These are phyloP conservation scores for Galaxias olidus DNA, from an alignment of 2,797 vertebrate species.

Conservation along the genomic window DNA sequence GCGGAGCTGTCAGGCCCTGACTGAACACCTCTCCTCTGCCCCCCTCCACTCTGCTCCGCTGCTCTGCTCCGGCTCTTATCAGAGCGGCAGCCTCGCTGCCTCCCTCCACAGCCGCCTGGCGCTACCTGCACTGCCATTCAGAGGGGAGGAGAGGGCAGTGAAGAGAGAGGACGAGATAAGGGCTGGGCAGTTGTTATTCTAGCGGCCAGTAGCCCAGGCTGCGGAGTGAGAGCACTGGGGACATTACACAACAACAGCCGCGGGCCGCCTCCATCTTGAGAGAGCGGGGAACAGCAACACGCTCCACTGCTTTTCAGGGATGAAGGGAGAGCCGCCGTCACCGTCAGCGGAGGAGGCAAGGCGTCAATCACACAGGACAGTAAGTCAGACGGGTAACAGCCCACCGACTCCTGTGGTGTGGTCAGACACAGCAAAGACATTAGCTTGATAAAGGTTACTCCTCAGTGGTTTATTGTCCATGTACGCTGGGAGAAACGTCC, in stretches of 20 bases:
- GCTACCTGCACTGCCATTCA: conserved; percentile 6
- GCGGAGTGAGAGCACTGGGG: neutral
- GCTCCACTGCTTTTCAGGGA: neutral
- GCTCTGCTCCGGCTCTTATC: conserved; percentile 11
- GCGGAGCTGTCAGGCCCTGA: conserved; percentile 16
- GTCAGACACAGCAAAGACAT: too few relatives aligned
- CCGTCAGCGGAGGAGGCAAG: neutral
- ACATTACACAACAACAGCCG: neutral
- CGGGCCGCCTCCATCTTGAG: neutral
- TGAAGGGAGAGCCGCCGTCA: neutral
- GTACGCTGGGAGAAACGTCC: too few relatives aligned
- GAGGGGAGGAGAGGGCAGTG: neutral
- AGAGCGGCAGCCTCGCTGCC: conserved; percentile 13
- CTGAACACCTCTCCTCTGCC: conserved; percentile 13
- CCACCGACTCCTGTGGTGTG: too few relatives aligned
- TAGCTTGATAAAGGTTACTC: too few relatives aligned
- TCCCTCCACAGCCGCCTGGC: conserved; percentile 10
- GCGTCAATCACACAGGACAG: neutral
- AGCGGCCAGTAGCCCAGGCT: neutral
- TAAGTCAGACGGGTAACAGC: neutral
- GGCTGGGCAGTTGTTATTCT: conserved; percentile 1
- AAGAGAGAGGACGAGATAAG: neutral
- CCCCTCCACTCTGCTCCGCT: too few relatives aligned
- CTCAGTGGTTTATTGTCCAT: too few relatives aligned
- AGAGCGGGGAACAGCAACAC: neutral